Evolutionary conservation across 2,113 vertebrate genomes (phyloP).

Genomic region (Pristiophorus japonicus): DNA sequence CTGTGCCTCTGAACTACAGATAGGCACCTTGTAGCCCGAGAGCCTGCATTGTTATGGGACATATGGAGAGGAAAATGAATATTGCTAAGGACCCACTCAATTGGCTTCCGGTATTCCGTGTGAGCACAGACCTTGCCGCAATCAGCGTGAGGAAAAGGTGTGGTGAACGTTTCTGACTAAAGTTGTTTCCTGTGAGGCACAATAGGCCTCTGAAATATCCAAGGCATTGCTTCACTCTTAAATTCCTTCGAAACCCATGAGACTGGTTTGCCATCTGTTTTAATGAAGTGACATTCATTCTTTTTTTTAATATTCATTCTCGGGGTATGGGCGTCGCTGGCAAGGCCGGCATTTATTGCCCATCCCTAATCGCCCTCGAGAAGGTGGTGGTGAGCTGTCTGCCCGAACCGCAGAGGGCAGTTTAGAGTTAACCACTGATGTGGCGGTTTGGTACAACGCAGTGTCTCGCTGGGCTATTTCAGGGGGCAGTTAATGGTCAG

Average conservation of each 20-base stretch:
- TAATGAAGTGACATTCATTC: background rate
- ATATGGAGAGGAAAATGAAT: too few relatives aligned
- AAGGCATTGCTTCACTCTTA: background rate
- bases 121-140: background rate
- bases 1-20: background rate
- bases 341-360: too few relatives aligned
- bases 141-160: constrained; percentile 3
- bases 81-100: background rate
- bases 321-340: too few relatives aligned
- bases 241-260: background rate
- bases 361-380: too few relatives aligned
- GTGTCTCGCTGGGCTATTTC: too few relatives aligned
- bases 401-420: too few relatives aligned
- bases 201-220: background rate
- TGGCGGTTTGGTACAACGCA: too few relatives aligned
- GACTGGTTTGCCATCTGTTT: background rate
- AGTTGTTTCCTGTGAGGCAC: background rate
- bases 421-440: too few relatives aligned
- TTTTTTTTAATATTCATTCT: too few relatives aligned
- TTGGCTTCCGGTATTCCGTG: background rate
- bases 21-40: background rate
- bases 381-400: too few relatives aligned
- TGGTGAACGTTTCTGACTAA: background rate
- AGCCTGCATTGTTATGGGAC: background rate
- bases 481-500: too few relatives aligned